Evolutionary conservation across 2,888 invertebrate species (phyloP).

Genomic region (Eupithecia exiguata): DNA sequence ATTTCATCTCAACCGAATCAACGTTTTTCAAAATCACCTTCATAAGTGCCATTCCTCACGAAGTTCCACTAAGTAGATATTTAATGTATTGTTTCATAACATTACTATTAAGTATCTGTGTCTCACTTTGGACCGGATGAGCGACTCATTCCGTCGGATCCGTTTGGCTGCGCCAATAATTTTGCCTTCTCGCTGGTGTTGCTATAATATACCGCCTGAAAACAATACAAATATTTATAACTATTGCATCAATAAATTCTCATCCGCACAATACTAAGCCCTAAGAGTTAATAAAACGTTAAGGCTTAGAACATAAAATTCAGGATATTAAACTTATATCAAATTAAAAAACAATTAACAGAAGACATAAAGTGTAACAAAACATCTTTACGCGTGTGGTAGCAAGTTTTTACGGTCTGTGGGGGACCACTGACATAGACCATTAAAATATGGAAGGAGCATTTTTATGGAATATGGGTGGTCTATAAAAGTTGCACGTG

Average conservation of each 20-base stretch:
- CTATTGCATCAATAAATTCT: neutral
- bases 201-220: neutral
- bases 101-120: neutral
- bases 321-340: constrained; percentile 11
- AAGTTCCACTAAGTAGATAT: neutral
- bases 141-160: neutral
- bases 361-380: constrained; percentile 37
- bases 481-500: constrained; percentile 32
- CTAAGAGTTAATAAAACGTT: neutral
- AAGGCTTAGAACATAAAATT: constrained; percentile 8
- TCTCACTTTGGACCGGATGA: neutral
- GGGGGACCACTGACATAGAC: constrained; percentile 55
- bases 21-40: constrained; percentile 1
- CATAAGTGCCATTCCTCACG: neutral
- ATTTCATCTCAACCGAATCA: constrained; percentile 13
- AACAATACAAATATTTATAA: neutral
- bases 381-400: constrained; percentile 42
- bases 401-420: constrained; percentile 57
- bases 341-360: constrained; percentile 28
- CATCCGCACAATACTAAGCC: neutral
- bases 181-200: neutral
- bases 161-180: constrained; percentile 2
- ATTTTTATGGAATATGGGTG: constrained; percentile 46
- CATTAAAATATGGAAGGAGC: constrained; percentile 45
- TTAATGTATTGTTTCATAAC: neutral